Percentiles rank a stretch among this genome's conserved stretches.
phyloP scores from a whole-genome alignment of 35 echinoderm and acorn worm species.

The Lytechinus pictus region DNA sequence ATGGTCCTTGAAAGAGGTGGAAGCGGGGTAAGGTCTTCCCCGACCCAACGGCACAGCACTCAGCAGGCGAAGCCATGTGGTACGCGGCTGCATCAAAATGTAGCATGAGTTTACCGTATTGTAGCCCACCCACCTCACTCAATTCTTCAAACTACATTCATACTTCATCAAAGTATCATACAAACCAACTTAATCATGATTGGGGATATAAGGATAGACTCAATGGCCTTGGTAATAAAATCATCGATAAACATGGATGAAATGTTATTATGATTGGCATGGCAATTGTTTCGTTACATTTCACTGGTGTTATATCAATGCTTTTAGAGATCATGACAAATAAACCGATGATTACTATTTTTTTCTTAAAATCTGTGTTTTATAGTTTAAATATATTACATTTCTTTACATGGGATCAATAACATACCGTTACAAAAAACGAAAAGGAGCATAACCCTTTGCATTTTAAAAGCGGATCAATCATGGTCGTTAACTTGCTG shows the following conservation, averaged over 20 bases:
- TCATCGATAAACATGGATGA: background rate
- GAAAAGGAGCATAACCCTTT: background rate
- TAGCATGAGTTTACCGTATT: background rate
- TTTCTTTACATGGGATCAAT: background rate
- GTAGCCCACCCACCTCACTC: slow-evolving; percentile 5
- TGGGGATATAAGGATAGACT: background rate
- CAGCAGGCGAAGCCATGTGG: slow-evolving; percentile 5
- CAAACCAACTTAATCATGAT: background rate
- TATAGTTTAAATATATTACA: background rate
- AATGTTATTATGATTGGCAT: background rate
- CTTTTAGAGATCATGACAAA: too few species aligned
- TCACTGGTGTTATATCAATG: background rate
- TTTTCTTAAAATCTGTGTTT: too few species aligned
- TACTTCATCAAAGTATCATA: background rate
- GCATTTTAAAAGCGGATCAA: background rate
- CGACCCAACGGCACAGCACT: background rate
- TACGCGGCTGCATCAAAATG: background rate
- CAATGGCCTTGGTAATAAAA: background rate
- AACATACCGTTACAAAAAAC: background rate
- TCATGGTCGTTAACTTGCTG: background rate
- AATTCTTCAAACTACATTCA: background rate
- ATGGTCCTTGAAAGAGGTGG: background rate
- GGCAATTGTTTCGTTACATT: background rate
- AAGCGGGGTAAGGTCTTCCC: background rate
- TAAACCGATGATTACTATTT: too few species aligned